Evolutionary conservation across 2,797 vertebrate species (phyloP).

Genomic region (Chaetophractus vellerosus): DNA sequence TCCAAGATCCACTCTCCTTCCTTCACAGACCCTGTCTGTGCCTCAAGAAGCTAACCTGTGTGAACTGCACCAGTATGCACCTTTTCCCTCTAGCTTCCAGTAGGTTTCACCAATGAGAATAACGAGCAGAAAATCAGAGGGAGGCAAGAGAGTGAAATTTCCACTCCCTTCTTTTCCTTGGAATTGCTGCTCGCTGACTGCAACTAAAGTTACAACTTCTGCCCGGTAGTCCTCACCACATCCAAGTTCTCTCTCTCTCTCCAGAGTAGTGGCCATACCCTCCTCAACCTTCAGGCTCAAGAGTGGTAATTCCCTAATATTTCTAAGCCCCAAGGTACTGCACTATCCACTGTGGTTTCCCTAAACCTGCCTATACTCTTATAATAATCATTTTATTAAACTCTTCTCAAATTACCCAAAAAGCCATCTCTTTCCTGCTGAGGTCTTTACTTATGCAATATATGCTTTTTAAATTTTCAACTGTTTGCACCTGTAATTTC

Average conservation of each 20-base stretch:
- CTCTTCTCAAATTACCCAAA: constrained; percentile 31
- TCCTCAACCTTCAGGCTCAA: background rate
- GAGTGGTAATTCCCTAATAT: background rate
- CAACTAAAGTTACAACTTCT: background rate
- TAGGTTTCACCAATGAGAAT: background rate
- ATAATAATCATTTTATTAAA: constrained; percentile 56
- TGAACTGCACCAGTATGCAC: no score
- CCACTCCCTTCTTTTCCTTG: background rate
- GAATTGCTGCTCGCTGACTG: background rate
- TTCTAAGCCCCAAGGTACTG: background rate
- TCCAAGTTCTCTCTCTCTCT: background rate
- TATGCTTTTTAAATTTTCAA: constrained; percentile 51
- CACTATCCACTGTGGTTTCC: background rate
- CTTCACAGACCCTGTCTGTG: background rate
- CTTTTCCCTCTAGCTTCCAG: background rate
- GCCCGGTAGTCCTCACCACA: no score
- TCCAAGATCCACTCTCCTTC: background rate
- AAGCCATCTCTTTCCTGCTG: background rate
- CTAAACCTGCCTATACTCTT: background rate
- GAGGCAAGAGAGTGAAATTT: background rate
- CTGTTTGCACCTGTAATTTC: constrained; percentile 68
- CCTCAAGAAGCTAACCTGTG: background rate
- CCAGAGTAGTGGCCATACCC: background rate
- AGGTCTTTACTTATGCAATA: constrained; percentile 42
- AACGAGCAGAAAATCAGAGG: background rate